Conservation (phyloP, 30 jellyfish, hydroid and myxozoan genomes). For the Aurelia sp. region DNA sequence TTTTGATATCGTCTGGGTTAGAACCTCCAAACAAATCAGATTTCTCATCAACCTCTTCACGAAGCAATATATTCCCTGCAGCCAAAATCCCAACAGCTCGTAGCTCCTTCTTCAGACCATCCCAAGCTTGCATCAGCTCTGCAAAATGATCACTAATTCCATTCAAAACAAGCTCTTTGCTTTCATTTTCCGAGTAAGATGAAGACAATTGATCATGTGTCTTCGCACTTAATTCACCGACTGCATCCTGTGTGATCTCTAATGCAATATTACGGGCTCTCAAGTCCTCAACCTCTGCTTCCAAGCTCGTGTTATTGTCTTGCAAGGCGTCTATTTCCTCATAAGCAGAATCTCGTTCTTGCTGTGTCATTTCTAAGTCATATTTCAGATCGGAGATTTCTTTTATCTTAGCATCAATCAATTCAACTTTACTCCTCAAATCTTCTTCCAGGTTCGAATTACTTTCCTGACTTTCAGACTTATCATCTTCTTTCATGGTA, state of each 20-base stretch:
- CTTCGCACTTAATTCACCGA: slow-evolving; percentile 8
- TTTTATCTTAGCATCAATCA: slow-evolving; percentile 1
- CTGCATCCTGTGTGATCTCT: slow-evolving; percentile 49
- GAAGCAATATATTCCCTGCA: background rate
- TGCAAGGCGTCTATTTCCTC: slow-evolving; percentile 6
- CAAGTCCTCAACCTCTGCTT: slow-evolving; percentile 20
- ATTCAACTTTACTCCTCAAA: slow-evolving; percentile 5
- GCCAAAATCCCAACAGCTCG: background rate
- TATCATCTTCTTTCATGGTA: slow-evolving; percentile 16
- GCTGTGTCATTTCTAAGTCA: background rate
- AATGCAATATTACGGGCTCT: slow-evolving; percentile 45
- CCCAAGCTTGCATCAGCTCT: slow-evolving; percentile 19
- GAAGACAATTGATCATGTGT: background rate
- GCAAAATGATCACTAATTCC: background rate
- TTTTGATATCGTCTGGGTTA: slow-evolving; percentile 3
- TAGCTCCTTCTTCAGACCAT: slow-evolving; percentile 7
- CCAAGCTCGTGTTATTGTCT: slow-evolving; percentile 18
- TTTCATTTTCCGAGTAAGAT: background rate
- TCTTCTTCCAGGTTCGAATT: slow-evolving; percentile 34
- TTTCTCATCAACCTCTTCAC: background rate
- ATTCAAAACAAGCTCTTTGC: background rate
- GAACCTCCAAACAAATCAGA: background rate
- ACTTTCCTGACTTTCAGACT: slow-evolving; percentile 1
- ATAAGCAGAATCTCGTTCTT: background rate
- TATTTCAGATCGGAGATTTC: slow-evolving; percentile 3